phyloP scores from a whole-genome alignment of 2,113 vertebrate species.

The Stegostoma tigrinum region DNA sequence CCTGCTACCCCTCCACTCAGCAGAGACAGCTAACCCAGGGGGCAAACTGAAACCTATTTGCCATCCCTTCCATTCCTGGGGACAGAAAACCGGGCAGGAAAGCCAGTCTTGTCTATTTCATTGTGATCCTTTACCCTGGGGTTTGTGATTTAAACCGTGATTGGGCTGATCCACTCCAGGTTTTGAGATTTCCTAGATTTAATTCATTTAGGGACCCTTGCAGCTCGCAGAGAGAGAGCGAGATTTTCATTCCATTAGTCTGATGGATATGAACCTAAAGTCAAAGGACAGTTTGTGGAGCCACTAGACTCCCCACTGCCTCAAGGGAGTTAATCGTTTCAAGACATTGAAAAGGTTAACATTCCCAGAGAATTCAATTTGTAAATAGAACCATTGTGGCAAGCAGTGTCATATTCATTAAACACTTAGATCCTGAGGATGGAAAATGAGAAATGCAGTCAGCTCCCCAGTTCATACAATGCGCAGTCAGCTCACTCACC shows the following conservation, averaged over 20 bases:
- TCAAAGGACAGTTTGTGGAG: not conserved
- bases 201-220: not conserved
- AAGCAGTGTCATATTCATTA: not conserved
- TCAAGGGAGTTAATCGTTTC: not conserved
- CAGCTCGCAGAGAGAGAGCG: not conserved
- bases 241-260: constrained; percentile 28
- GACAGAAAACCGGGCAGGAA: too few relatives aligned
- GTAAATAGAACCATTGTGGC: not conserved
- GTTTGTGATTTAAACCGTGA: too few relatives aligned
- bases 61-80: too few relatives aligned
- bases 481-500: too few relatives aligned
- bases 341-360: not conserved
- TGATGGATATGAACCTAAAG: constrained; percentile 3
- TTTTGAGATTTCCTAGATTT: not conserved
- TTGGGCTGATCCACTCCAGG: not conserved
- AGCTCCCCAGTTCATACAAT: not conserved
- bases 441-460: not conserved
- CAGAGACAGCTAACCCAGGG: too few relatives aligned
- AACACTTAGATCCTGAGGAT: not conserved
- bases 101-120: not conserved
- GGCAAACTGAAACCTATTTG: too few relatives aligned
- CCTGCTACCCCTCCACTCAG: not conserved
- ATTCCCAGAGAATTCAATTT: not conserved
- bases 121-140: not conserved
- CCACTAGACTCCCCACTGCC: not conserved